Percentiles rank a stretch among this genome's conserved stretches.
Evolutionary conservation across 2,888 invertebrate genomes (phyloP).

Genomic region (Cosmia trapezina): DNA sequence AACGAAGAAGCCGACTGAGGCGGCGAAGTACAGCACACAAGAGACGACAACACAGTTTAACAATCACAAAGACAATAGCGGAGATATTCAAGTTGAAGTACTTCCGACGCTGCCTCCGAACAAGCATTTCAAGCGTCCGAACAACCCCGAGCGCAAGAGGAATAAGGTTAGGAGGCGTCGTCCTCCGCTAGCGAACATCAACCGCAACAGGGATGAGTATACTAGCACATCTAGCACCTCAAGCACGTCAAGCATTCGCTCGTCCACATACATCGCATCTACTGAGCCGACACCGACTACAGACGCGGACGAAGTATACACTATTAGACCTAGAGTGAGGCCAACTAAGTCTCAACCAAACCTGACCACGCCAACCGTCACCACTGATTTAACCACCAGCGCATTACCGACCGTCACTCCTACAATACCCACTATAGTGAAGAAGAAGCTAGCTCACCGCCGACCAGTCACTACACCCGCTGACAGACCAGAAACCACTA

Average conservation of each 20-base stretch:
- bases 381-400: conserved; percentile 86
- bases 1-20: conserved; percentile 83
- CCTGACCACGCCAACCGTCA: conserved; percentile 84
- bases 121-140: conserved; percentile 86
- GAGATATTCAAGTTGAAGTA: conserved; percentile 76
- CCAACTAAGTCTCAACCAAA: conserved; percentile 77
- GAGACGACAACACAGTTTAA: conserved; percentile 78
- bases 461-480: conserved; percentile 79
- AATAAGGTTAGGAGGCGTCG: conserved; percentile 87
- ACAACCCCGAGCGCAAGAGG: conserved; percentile 79
- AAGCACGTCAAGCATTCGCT: conserved; percentile 60
- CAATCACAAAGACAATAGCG: conserved; percentile 64
- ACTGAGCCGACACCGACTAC: conserved; percentile 76
- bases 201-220: conserved; percentile 77
- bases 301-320: conserved; percentile 79
- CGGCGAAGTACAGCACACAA: conserved; percentile 68
- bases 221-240: conserved; percentile 68
- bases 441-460: conserved; percentile 83
- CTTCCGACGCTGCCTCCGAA: conserved; percentile 88
- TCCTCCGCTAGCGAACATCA: conserved; percentile 78
- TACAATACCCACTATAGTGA: conserved; percentile 83
- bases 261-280: conserved; percentile 65
- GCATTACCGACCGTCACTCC: conserved; percentile 86
- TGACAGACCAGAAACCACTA: conserved; percentile 82
- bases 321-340: conserved; percentile 82